Evolutionary conservation across 2,113 vertebrate genomes (phyloP), one percentile per base, ranked within the genome.

Genomic region (Megaleporinus macrocephalus): DNA sequence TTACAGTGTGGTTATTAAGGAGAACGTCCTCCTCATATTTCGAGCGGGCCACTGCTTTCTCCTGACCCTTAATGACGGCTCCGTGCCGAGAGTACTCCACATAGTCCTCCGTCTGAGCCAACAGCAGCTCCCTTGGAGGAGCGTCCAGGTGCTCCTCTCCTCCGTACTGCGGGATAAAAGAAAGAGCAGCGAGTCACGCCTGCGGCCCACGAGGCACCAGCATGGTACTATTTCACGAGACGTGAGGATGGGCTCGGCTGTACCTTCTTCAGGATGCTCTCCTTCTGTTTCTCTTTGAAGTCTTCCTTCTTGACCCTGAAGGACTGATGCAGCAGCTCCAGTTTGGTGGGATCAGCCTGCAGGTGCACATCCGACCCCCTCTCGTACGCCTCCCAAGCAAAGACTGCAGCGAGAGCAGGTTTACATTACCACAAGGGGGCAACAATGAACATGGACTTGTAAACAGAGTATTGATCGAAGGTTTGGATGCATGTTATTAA

Each of bases 241-340:
- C 3, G 33, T n/a, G n/a, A n/a, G n/a, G n/a, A n/a, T n/a, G n/a
- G n/a, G n/a, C n/a, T n/a, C n/a, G n/a, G n/a, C n/a, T n/a, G 73
- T 93, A 99, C 98, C 96, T 90, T 98, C 80, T 98, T 97, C 22
- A 99, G 84, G 86, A 99, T 99, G 94, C 94, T 94, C 83, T 98
- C 96, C 83, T 97, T 97, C 93, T 97, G 97, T 73, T 95, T 87
- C 57, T 97, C 95, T 85, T 99, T 99, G 84, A 98, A 99, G 85
- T 98, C 96, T 90, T 99, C 97, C 85, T 99, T 99, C 88, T 99
- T 99, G 87, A 99, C 98, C 89, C 97, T 98, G 93, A 99, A 99
- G 69, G 98, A 98, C 65, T 96, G 93, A 85, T 98, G 96, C 47
- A 99, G 91, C 72, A 99, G 92, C 88, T 99, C 97, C 65, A 99